Evolutionary conservation across 2,113 vertebrate genomes (phyloP).

Genomic region (Falcunculus frontatus): DNA sequence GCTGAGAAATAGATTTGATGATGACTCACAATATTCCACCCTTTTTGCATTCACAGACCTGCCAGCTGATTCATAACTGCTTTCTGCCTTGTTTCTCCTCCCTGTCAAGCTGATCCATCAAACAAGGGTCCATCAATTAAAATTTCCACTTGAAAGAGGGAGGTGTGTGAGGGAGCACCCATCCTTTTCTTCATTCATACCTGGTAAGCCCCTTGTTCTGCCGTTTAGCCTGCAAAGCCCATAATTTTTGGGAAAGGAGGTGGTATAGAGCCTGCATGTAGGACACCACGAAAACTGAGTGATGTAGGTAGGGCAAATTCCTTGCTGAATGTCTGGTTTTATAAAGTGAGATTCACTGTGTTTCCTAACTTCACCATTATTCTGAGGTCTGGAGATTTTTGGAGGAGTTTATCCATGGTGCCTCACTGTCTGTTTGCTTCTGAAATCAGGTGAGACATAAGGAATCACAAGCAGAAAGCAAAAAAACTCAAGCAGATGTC

Average conservation of each 20-base stretch:
- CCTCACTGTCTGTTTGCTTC: not conserved
- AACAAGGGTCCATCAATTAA: slow-evolving; percentile 5
- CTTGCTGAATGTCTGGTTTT: not conserved
- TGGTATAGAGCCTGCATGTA: not conserved
- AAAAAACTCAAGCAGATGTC: not conserved
- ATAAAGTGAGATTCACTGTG: not conserved
- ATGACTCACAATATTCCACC: slow-evolving; percentile 70
- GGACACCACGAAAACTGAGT: not conserved
- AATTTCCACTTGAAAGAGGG: not conserved
- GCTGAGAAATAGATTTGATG: slow-evolving; percentile 54
- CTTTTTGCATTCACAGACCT: slow-evolving; percentile 46
- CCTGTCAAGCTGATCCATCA: slow-evolving; percentile 12
- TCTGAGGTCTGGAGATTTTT: not conserved
- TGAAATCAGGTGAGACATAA: not conserved
- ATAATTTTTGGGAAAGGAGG: not conserved
- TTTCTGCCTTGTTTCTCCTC: slow-evolving; percentile 33
- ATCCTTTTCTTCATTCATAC: not conserved
- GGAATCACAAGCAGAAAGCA: not conserved
- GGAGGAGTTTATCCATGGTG: not conserved
- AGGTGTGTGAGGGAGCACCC: not conserved
- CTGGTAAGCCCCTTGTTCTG: not conserved
- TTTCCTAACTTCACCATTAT: not conserved
- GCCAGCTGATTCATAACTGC: slow-evolving; percentile 66
- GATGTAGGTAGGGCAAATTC: not conserved
- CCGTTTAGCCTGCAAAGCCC: not conserved